Evolutionary conservation across 2,797 vertebrate genomes (phyloP), one percentile per base, ranked within the genome.

Genomic region (Melanotaenia boesemani): DNA sequence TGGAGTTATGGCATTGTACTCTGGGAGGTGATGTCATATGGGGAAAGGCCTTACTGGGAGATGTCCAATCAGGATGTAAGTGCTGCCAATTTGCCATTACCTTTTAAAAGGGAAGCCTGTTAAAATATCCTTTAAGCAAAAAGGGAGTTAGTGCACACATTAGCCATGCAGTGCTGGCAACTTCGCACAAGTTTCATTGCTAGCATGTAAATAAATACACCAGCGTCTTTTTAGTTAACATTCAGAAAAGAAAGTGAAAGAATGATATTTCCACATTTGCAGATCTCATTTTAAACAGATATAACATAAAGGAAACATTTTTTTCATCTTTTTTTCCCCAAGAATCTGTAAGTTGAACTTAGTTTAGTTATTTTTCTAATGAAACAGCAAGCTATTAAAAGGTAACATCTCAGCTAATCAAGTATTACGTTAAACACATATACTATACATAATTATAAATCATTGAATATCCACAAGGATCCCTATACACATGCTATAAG

Each of bases 11-110:
- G 98, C 71, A 99, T 99, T 71, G 97, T 99, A 56, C 96, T 99
- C 63, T 99, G 97, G 98, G 98, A 99, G 88, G 98, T 99, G 90
- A 97, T 99, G 97, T 98, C 98, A 20, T 99, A 99, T 1, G 98
- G 98, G 79, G 97, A 99, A 82, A 95, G 98, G 77, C 98, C 98
- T 60, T 99, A 99, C 91, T 99, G 98, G 98, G 97, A 99, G 89
- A 99, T 99, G 97, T 98, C 95, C 86, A 95, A 95, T 90, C 94
- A 95, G 90, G 95, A 95, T 78, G 95, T 94, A 84, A 95, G 93
- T 94, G 80, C 12, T 44, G 74, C 63, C 57, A 12, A 34, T 58
- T 71, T 67, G n/a, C 11, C 28, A 52, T 37, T 65, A 57, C 60
- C 50, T 63, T 64, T 52, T 26, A 60, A 57, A 32, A 74, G 59